Evolutionary conservation across 2,113 vertebrate species (phyloP).

Genomic region (Leuciscus idus): DNA sequence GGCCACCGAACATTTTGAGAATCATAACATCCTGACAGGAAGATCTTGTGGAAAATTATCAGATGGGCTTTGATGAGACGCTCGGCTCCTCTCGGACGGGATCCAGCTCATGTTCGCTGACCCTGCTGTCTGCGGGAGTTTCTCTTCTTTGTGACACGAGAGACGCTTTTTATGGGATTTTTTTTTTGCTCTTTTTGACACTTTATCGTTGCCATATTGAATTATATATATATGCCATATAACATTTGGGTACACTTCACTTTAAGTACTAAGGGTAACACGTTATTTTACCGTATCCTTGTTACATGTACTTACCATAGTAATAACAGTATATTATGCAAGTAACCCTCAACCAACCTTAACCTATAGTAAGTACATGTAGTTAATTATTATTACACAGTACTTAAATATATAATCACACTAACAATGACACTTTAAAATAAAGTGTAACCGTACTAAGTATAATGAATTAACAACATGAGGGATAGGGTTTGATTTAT

Average conservation of each 20-base stretch:
- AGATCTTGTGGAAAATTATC: conserved; percentile 95
- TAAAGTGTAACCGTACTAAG: too few species aligned
- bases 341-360: too few species aligned
- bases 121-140: neutral
- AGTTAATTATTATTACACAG: too few species aligned
- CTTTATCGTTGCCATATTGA: neutral
- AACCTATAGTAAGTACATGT: too few species aligned
- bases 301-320: too few species aligned
- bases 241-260: neutral
- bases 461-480: too few species aligned
- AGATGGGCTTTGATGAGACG: conserved; percentile 88
- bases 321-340: too few species aligned
- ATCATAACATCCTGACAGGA: conserved; percentile 99
- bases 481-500: too few species aligned
- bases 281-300: too few species aligned
- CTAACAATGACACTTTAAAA: too few species aligned
- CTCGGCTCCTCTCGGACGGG: conserved; percentile 71
- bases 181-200: neutral
- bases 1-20: conserved; percentile 90
- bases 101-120: conserved; percentile 62
- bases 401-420: too few species aligned
- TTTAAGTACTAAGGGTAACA: neutral
- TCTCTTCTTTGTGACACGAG: neutral
- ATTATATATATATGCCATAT: neutral
- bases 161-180: neutral